These are phyloP conservation scores for Pitta sordida DNA, from an alignment of 2,113 vertebrate species.

Conservation along the genomic window DNA sequence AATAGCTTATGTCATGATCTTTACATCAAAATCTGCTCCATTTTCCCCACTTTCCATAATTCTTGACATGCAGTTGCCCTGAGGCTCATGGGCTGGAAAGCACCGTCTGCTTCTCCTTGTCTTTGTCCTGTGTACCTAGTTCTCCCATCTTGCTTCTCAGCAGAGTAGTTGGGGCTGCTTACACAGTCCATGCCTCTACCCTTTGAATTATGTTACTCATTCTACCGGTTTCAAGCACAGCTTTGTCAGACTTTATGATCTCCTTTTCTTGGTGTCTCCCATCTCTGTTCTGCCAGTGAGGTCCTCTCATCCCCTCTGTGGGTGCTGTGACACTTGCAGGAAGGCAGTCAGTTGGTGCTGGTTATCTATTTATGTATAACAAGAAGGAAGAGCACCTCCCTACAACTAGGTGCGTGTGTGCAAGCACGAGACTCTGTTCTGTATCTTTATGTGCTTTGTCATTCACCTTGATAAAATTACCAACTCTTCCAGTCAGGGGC, in stretches of 20 bases:
- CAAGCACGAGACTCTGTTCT: neutral
- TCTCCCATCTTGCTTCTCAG: neutral
- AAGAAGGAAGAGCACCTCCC: neutral
- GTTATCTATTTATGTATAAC: neutral
- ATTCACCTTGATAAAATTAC: neutral
- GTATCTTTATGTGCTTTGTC: neutral
- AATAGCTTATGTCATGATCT: neutral
- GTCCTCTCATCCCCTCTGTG: neutral
- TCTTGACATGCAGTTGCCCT: neutral
- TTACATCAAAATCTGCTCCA: neutral
- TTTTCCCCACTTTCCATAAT: neutral
- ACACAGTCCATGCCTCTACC: neutral
- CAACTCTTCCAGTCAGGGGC: neutral
- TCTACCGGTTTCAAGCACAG: neutral
- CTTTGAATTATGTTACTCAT: neutral
- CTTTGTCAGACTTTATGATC: neutral
- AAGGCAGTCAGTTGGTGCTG: neutral
- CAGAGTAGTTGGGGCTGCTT: neutral
- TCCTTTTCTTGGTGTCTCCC: neutral
- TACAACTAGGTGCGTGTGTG: neutral
- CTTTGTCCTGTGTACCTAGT: neutral
- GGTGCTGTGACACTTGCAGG: neutral
- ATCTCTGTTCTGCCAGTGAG: neutral
- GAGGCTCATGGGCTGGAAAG: neutral
- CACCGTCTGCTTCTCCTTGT: conserved; percentile 33